A percentile compares a stretch with the other conserved stretches of the same genome.
These are phyloP conservation scores for Caenorhabditis becei DNA, from an alignment of 2,888 invertebrate species.

Conservation along the genomic window DNA sequence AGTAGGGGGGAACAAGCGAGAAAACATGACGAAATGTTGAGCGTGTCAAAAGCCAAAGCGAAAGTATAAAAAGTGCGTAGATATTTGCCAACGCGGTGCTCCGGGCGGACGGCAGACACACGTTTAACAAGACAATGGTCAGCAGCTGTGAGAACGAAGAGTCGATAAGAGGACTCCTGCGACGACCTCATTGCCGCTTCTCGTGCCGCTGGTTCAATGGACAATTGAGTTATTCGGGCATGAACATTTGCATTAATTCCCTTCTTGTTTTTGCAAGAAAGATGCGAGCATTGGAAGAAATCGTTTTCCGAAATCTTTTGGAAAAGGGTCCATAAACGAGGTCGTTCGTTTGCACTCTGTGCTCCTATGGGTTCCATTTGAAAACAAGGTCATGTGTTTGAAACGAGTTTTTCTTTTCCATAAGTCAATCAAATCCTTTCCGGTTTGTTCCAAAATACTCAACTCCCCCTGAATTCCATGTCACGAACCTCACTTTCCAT, in stretches of 20 bases:
- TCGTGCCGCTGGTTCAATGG: neutral
- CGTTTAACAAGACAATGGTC: slow-evolving; percentile 48
- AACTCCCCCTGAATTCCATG: neutral
- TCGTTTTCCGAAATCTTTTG: too few species aligned
- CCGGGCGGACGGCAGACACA: slow-evolving; percentile 7
- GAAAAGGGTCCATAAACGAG: too few species aligned
- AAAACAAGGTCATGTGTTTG: too few species aligned
- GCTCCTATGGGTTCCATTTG: too few species aligned
- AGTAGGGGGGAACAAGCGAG: neutral
- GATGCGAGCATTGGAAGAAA: too few species aligned
- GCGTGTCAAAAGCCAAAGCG: slow-evolving; percentile 7
- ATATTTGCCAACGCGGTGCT: slow-evolving; percentile 11
- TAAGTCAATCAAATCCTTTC: too few species aligned
- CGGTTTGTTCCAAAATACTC: neutral
- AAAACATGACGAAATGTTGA: slow-evolving; percentile 8
- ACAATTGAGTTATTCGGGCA: slow-evolving; percentile 30
- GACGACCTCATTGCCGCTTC: slow-evolving; percentile 8
- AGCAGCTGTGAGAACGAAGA: slow-evolving; percentile 44
- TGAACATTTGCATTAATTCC: slow-evolving; percentile 33
- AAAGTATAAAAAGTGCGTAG: slow-evolving; percentile 5
- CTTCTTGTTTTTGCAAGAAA: slow-evolving; percentile 11
- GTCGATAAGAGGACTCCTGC: slow-evolving; percentile 40
- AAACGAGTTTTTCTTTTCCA: too few species aligned
- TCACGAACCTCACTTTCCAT: neutral
- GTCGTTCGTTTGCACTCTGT: too few species aligned